Conservation (phyloP, 2,797 vertebrate genomes). For the Hapalemur alaotrensis region DNA sequence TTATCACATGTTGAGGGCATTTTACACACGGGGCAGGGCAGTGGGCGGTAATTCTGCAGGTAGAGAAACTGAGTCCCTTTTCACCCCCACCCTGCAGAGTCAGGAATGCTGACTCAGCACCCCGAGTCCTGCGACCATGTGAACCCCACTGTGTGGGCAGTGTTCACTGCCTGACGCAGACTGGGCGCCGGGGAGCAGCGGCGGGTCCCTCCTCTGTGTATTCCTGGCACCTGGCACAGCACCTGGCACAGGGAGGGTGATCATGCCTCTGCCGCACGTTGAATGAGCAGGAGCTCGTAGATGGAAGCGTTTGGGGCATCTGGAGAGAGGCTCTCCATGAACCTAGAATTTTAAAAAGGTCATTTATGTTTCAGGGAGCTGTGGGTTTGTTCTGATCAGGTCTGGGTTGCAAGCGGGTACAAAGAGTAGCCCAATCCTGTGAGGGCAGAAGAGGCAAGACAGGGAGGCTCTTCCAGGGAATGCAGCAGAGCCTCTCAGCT, state of each 20-base stretch:
- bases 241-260: constrained; percentile 42
- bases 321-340: neutral
- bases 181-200: neutral
- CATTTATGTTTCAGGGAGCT: constrained; percentile 54
- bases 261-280: neutral
- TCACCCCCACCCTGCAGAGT: neutral
- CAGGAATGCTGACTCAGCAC: neutral
- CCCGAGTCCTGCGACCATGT: too few relatives aligned
- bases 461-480: neutral
- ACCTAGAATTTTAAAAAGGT: constrained; percentile 72
- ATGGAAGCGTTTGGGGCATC: neutral
- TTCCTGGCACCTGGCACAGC: constrained; percentile 5
- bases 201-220: neutral
- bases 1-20: neutral
- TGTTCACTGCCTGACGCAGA: fast-evolving
- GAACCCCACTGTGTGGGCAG: neutral
- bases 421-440: neutral
- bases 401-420: neutral
- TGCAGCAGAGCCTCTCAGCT: neutral
- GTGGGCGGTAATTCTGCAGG: neutral
- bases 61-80: neutral
- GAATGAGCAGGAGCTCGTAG: neutral
- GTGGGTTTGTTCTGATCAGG: constrained; percentile 35
- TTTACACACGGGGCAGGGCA: neutral
- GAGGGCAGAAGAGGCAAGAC: neutral